These are phyloP conservation scores for Holotrichia oblita DNA, from an alignment of 1,140 invertebrate species.

Conservation along the genomic window DNA sequence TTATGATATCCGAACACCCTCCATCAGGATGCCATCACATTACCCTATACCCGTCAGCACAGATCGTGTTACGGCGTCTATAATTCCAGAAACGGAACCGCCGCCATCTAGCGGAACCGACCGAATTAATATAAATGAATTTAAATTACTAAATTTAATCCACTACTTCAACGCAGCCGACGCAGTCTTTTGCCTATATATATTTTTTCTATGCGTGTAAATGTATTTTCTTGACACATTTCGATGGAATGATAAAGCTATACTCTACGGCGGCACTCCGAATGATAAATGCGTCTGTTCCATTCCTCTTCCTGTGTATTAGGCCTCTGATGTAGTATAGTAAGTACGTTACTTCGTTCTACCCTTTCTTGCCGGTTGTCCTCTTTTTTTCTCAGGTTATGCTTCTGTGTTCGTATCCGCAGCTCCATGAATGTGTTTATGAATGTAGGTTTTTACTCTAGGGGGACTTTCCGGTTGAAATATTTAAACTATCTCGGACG, in stretches of 20 bases:
- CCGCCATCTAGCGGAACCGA: not conserved
- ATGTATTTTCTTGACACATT: constrained; percentile 28
- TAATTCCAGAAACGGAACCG: not conserved
- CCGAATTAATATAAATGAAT: constrained; percentile 31
- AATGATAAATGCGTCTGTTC: constrained; percentile 14
- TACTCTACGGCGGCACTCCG: not conserved
- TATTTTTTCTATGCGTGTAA: constrained; percentile 18
- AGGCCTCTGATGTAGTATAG: not conserved
- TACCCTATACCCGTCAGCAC: not conserved
- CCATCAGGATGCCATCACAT: not conserved
- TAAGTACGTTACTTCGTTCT: not conserved
- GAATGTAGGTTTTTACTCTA: constrained; percentile 10
- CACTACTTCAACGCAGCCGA: no score
- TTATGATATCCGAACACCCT: not conserved
- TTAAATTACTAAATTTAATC: constrained; percentile 23
- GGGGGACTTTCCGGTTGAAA: constrained; percentile 1
- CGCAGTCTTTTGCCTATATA: not conserved
- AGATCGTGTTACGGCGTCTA: not conserved
- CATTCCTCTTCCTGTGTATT: no score
- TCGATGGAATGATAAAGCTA: constrained; percentile 14
- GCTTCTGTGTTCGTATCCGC: not conserved
- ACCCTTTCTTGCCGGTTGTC: constrained; percentile 4
- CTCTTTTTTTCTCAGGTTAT: not conserved
- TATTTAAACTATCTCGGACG: constrained; percentile 1
- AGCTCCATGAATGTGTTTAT: not conserved